These are phyloP conservation scores for Antigone vipio DNA, from an alignment of 2,113 vertebrate species.

Conservation along the genomic window DNA sequence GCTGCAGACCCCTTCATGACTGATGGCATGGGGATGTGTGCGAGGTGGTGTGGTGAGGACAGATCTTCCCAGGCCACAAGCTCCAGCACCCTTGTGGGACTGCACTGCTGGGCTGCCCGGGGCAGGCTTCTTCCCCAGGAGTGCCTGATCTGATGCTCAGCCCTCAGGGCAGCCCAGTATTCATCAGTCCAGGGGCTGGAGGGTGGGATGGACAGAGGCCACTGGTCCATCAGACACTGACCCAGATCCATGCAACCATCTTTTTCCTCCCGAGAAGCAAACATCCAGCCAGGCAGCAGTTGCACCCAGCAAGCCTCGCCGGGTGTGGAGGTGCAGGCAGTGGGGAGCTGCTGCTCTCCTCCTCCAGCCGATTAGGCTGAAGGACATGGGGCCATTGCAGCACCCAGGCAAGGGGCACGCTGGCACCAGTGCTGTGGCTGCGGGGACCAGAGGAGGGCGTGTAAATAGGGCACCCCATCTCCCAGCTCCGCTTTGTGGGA, in stretches of 20 bases:
- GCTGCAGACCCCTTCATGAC: not conserved
- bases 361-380: not conserved
- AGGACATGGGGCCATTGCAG: fast-evolving
- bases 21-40: fast-evolving
- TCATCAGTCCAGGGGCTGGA: not conserved
- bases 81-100: not conserved
- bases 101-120: not conserved
- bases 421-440: not conserved
- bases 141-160: not conserved
- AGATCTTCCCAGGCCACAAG: not conserved
- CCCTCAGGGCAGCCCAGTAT: not conserved
- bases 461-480: constrained; percentile 32
- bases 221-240: too few relatives aligned
- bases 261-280: not conserved
- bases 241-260: not conserved
- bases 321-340: fast-evolving
- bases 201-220: not conserved
- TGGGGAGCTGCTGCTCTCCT: not conserved
- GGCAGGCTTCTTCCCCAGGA: not conserved
- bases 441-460: not conserved
- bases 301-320: not conserved
- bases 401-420: fast-evolving
- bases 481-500: constrained; percentile 20
- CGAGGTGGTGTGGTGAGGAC: not conserved
- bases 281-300: fast-evolving